Evolutionary conservation across 1,140 invertebrate species (phyloP), one percentile per base, ranked within the genome.

Genomic region (Akabosia matsudoensis): DNA sequence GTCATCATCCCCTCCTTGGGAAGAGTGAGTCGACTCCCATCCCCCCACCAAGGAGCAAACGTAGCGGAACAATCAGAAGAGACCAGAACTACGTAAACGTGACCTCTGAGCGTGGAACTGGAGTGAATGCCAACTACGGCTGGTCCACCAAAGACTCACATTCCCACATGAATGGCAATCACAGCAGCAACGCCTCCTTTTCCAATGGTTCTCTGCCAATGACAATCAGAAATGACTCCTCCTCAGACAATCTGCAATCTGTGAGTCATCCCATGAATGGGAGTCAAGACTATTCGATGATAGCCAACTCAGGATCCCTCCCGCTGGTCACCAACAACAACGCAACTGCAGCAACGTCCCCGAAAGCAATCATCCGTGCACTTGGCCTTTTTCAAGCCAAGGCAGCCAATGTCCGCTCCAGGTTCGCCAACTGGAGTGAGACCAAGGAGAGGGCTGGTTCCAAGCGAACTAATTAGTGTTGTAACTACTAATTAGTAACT

Each of bases 41-140:
- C 33, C 78, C 80, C 18, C 80, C 80, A 33, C 80, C 80, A 33
- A 64, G 80, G 28, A 78, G 76, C 10, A 81, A 81, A 30, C 61
- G 61, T 16, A 7, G 3, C 1, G 61, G 61, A 10, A 67, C 61
- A 4, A 7, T 30, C 24, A 24, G 61, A 13, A 67, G 61, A 31
- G 61, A 67, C 13, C 61, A 67, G 4, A 22, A 67, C 30, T 67
- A 67, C 31, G 61, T 22, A 2, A 67, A 67, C 22, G 61, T 67
- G 1, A 31, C 7, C 30, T 7, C 28, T 30, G 61, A 4, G 3
- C 61, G 4, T 4, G 7, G 7, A 24, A 7, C 7, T 10, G 3
- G 28, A 14, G 1, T 7, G 4, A 28, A 7, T 67, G n/a, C 3
- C 22, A 56, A 56, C 4, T 24, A 56, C 10, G 54, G 54, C 4